These are phyloP conservation scores for Chaenogobius annularis DNA, from an alignment of 2,113 vertebrate species.

Conservation along the genomic window DNA sequence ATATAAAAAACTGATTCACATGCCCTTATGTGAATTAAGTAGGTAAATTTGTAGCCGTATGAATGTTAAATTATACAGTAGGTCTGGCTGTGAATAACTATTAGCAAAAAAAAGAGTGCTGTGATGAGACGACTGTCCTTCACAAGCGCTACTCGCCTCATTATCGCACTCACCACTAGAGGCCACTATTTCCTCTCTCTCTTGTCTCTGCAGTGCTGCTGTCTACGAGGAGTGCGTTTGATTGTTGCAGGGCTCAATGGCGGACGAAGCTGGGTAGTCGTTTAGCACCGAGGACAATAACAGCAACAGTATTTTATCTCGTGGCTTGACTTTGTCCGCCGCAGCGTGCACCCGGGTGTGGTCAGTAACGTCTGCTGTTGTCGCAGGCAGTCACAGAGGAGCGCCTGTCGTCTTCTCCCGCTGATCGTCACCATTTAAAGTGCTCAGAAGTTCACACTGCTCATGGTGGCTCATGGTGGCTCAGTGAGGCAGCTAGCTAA, in stretches of 20 bases:
- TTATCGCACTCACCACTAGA: slow-evolving; percentile 9
- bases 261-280: slow-evolving; percentile 76
- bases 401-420: slow-evolving; percentile 2
- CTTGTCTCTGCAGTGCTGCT: slow-evolving; percentile 70
- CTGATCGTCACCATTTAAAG: slow-evolving; percentile 25
- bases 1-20: too few species aligned
- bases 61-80: too few species aligned
- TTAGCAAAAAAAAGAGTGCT: background rate
- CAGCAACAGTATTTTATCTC: slow-evolving; percentile 45
- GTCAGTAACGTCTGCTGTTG: slow-evolving; percentile 11
- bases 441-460: slow-evolving; percentile 71
- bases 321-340: slow-evolving; percentile 33
- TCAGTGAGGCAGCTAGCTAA: slow-evolving; percentile 52
- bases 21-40: too few species aligned
- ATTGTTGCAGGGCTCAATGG: slow-evolving; percentile 82
- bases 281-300: slow-evolving; percentile 77
- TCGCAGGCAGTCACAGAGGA: background rate
- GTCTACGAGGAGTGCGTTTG: slow-evolving; percentile 81
- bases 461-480: slow-evolving; percentile 74
- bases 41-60: too few species aligned
- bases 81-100: too few species aligned
- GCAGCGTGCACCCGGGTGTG: slow-evolving; percentile 18
- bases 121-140: too few species aligned
- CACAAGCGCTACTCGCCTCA: too few species aligned
- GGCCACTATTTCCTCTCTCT: slow-evolving; percentile 48